Evolutionary conservation across 2,888 invertebrate species (phyloP).

Genomic region (Coenonympha arcania): DNA sequence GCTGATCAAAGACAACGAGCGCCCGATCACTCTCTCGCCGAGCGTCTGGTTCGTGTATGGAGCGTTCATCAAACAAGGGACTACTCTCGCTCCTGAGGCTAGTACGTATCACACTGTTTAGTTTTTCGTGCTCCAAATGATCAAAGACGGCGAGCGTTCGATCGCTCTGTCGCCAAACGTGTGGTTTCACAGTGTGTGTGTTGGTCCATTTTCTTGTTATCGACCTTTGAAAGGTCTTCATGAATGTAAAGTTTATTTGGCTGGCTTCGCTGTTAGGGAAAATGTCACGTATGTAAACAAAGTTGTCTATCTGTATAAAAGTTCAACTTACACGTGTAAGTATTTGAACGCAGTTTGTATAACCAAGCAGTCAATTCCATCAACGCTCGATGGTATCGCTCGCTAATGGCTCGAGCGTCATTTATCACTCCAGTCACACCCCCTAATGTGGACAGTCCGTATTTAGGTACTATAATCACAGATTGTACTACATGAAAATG

Average conservation of each 20-base stretch:
- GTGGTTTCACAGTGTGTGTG: no score
- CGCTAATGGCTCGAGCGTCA: conserved; percentile 46
- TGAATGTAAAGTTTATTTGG: no score
- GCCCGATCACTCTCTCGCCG: conserved; percentile 76
- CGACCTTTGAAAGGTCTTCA: no score
- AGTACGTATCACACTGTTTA: no score
- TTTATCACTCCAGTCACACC: conserved; percentile 52
- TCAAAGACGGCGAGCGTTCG: no score
- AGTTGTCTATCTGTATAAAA: background rate
- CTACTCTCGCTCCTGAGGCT: conserved; percentile 83
- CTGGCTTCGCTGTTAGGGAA: no score
- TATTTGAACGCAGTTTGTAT: background rate
- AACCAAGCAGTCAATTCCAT: conserved; percentile 14
- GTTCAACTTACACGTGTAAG: conserved; percentile 3
- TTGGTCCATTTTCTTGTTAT: no score
- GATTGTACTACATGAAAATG: conserved; percentile 17
- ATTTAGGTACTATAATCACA: conserved; percentile 11
- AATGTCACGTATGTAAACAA: background rate
- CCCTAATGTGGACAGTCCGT: conserved; percentile 4
- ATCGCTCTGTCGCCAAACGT: no score
- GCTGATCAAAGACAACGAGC: conserved; percentile 76
- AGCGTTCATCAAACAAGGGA: conserved; percentile 89
- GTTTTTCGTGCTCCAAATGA: no score
- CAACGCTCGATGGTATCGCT: conserved; percentile 40
- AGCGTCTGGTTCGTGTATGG: conserved; percentile 93